Percentiles rank a stretch among this genome's conserved stretches.
phyloP scores from a whole-genome alignment of 2,797 vertebrate genomes.

The Sphenopsis melanotis region DNA sequence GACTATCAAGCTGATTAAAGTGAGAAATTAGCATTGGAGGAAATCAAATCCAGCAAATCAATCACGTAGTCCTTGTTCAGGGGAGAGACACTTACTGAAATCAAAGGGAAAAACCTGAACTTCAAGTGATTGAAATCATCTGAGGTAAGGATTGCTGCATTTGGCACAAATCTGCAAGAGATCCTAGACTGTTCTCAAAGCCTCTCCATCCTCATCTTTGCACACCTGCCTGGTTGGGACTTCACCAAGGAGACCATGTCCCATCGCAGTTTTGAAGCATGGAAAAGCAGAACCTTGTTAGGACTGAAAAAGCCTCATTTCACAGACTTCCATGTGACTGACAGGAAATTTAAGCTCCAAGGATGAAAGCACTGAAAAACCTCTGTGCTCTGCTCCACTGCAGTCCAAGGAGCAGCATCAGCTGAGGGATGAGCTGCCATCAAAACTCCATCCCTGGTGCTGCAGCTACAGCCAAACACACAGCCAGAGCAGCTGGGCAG shows the following conservation, averaged over 20 bases:
- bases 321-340: background rate
- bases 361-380: fast-evolving
- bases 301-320: background rate
- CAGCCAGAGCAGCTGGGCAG: background rate
- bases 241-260: background rate
- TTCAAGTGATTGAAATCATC: background rate
- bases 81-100: background rate
- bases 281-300: background rate
- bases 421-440: background rate
- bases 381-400: background rate
- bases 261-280: background rate
- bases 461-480: background rate
- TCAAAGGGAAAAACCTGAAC: background rate
- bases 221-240: background rate
- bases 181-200: background rate
- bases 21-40: background rate
- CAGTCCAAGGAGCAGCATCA: fast-evolving
- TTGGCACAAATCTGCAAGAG: background rate
- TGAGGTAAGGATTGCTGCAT: background rate
- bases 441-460: background rate
- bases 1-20: background rate
- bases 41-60: background rate
- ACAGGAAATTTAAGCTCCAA: background rate
- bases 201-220: background rate
- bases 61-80: fast-evolving